Evolutionary conservation across 2,888 invertebrate genomes (phyloP).

Genomic region (Thymelicus acteon): DNA sequence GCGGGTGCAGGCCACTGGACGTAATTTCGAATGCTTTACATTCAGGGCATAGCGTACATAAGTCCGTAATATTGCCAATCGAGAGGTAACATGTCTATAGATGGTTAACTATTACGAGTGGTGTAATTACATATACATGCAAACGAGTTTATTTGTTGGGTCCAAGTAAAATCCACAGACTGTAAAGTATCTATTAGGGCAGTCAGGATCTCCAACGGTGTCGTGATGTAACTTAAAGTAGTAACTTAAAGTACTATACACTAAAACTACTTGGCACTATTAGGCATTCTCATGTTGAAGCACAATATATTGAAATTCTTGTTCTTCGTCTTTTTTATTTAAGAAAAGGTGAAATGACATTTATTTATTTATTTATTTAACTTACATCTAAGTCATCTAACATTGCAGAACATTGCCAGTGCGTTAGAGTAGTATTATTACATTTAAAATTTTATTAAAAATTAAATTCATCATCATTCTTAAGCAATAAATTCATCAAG

Average conservation of each 20-base stretch:
- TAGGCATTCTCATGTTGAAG: too few relatives aligned
- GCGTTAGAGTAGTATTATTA: too few relatives aligned
- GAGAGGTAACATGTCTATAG: slow-evolving; percentile 35
- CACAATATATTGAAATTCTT: too few relatives aligned
- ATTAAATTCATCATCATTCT: too few relatives aligned
- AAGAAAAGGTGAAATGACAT: too few relatives aligned
- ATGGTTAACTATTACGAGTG: slow-evolving; percentile 36
- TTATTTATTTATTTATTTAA: too few relatives aligned
- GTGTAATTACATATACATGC: slow-evolving; percentile 36
- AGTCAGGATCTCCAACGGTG: neutral
- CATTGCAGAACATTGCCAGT: too few relatives aligned
- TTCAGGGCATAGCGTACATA: slow-evolving; percentile 35
- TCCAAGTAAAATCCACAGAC: slow-evolving; percentile 26
- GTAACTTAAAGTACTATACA: neutral
- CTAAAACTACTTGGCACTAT: too few relatives aligned
- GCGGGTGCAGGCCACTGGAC: slow-evolving; percentile 11
- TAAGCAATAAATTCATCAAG: too few relatives aligned
- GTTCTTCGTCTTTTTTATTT: too few relatives aligned
- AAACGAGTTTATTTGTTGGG: slow-evolving; percentile 37
- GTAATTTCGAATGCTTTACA: slow-evolving; percentile 36
- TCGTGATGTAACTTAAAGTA: neutral
- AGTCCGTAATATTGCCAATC: slow-evolving; percentile 32
- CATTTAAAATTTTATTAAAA: too few relatives aligned
- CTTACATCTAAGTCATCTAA: too few relatives aligned
- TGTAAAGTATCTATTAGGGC: slow-evolving; percentile 32